Percentiles rank a stretch among this genome's conserved stretches.
Conservation (phyloP, 2,888 invertebrate genomes). For the Drosophila nr. perissopoda region DNA sequence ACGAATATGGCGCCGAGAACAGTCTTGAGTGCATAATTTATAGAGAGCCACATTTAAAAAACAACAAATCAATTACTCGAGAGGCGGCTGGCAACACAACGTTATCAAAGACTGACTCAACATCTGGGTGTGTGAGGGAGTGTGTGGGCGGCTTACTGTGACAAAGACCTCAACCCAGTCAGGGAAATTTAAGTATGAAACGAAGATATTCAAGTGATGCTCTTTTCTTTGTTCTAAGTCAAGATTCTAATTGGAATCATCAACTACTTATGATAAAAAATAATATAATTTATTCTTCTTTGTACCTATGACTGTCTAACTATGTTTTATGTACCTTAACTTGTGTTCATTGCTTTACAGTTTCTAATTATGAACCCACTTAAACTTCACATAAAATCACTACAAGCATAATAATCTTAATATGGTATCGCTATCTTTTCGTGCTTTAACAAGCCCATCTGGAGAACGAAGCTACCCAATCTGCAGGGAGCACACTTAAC, state of each 20-base stretch:
- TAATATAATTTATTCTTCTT: not conserved
- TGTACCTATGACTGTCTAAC: not conserved
- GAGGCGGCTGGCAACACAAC: slow-evolving; percentile 6
- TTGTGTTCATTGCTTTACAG: not conserved
- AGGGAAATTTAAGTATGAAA: not conserved
- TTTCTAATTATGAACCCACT: not conserved
- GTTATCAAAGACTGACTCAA: slow-evolving; percentile 21
- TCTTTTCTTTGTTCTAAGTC: not conserved
- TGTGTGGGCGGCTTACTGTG: slow-evolving; percentile 4
- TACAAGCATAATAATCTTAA: slow-evolving; percentile 1
- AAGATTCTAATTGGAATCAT: not conserved
- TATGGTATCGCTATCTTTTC: not conserved
- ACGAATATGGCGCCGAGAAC: not conserved
- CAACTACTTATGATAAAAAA: not conserved
- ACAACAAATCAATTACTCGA: slow-evolving; percentile 53
- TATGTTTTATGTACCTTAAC: not conserved
- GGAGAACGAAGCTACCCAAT: slow-evolving; percentile 9
- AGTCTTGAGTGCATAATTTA: slow-evolving; percentile 58
- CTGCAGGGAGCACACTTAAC: not conserved
- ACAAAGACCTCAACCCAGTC: not conserved
- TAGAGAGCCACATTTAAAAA: slow-evolving; percentile 41
- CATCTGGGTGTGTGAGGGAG: not conserved
- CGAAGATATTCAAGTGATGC: not conserved
- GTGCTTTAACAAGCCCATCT: slow-evolving; percentile 3
- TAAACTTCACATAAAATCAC: not conserved